Evolutionary conservation across 2,888 invertebrate genomes (phyloP).

Genomic region (Thereva nobilitata): DNA sequence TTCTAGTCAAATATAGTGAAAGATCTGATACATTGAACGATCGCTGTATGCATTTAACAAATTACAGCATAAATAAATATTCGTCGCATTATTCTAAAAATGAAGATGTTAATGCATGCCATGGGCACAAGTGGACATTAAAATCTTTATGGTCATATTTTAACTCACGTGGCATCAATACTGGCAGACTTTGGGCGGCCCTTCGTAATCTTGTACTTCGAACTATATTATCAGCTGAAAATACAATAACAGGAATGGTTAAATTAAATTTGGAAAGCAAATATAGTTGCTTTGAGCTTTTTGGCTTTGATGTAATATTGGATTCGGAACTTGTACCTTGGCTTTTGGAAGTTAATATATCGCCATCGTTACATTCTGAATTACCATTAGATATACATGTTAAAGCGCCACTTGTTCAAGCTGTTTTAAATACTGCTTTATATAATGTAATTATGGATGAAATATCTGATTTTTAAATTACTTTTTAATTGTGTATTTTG

Average conservation of each 20-base stretch:
- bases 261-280: conserved; percentile 74
- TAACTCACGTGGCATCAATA: conserved; percentile 71
- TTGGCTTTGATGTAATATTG: conserved; percentile 92
- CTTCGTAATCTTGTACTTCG: conserved; percentile 91
- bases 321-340: conserved; percentile 92
- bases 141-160: conserved; percentile 67
- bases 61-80: conserved; percentile 89
- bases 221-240: conserved; percentile 88
- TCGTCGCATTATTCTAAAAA: conserved; percentile 86
- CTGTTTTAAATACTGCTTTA: conserved; percentile 90
- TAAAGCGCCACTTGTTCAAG: conserved; percentile 88
- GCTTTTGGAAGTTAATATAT: conserved; percentile 93
- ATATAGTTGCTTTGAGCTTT: conserved; percentile 92
- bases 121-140: conserved; percentile 92
- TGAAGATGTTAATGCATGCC: conserved; percentile 86
- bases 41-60: conserved; percentile 89
- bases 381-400: conserved; percentile 88
- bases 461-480: neutral
- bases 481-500: conserved; percentile 4
- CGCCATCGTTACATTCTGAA: conserved; percentile 86
- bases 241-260: conserved; percentile 73
- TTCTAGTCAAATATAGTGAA: conserved; percentile 78
- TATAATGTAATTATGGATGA: conserved; percentile 82
- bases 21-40: conserved; percentile 78
- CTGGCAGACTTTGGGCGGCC: conserved; percentile 76